phyloP scores from a whole-genome alignment of 2,888 invertebrate genomes.

The Geophilus truncorum region DNA sequence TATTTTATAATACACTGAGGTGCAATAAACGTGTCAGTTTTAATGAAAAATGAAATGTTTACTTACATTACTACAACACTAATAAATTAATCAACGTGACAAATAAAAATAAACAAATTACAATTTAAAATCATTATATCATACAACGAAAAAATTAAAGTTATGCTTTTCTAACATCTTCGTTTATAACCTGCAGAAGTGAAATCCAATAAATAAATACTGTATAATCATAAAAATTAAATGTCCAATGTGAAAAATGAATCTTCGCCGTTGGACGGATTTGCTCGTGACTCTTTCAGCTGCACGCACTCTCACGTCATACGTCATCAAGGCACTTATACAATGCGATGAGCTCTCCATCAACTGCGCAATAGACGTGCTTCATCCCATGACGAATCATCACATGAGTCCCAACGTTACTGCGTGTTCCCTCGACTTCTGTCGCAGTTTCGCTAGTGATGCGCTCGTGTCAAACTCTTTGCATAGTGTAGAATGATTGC shows the following conservation, averaged over 20 bases:
- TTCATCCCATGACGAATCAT: not conserved
- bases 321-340: not conserved
- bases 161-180: not conserved
- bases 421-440: slow-evolving; percentile 37
- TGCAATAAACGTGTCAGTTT: not conserved
- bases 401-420: slow-evolving; percentile 37
- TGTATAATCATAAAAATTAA: not conserved
- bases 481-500: slow-evolving; percentile 31
- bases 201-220: not conserved
- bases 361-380: not conserved
- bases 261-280: not conserved
- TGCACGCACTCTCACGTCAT: not conserved
- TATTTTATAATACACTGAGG: not conserved
- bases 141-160: not conserved
- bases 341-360: not conserved
- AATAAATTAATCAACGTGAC: not conserved
- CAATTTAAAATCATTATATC: not conserved
- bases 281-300: not conserved
- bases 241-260: not conserved
- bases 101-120: not conserved
- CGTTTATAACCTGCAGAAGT: not conserved
- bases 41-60: not conserved
- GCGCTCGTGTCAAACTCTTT: slow-evolving; percentile 33
- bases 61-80: not conserved
- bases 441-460: slow-evolving; percentile 35